Evolutionary conservation across 2,888 invertebrate genomes (phyloP), one percentile per base, ranked within the genome.

Genomic region (Clepsis dumicolana): DNA sequence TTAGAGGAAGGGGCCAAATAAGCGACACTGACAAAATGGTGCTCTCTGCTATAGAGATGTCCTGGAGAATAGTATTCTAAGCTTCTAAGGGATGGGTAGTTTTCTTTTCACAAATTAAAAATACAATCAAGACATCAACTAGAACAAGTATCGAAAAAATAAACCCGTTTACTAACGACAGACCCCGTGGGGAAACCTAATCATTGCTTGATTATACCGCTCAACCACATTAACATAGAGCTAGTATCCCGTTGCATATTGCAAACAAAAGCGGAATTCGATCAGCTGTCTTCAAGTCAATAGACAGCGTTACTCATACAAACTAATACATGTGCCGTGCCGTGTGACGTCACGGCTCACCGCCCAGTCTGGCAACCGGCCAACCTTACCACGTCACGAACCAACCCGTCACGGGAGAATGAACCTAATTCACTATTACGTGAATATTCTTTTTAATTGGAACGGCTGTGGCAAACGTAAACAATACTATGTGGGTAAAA

Each of bases 401-500:
- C 7, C n/a, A 16, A 18, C 18, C 48, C 52, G 62, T 57, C 67
- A 63, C 50, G 38, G 50, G 38, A 67, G 62, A 63, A 35, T 67
- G 50, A 63, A 63, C 67, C 67, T 57, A 57, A 63, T 67, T 61
- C 25, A 21, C 8, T 5, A 16, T 63, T 67, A 24, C 57, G 56
- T 52, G 61, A 67, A 35, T 16, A 25, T 27, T 24, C 16, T 4
- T 56, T 59, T 63, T 62, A 50, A 67, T 63, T 67, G 24, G 57
- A 38, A 12, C 56, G 7, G 2, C 12, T 24, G 38, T 25, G 29
- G 25, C 44, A 25, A 12, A 53, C 44, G 68, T 68, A 64, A 68
- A 68, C 64, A 68, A 29, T 12, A 41, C 18, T 59, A 53, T 64
- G 18, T 64, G 59, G 68, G 63, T 59, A 68, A 68, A 67, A 67